Conservation (phyloP, 2,113 vertebrate genomes). For the Misgurnus anguillicaudatus region DNA sequence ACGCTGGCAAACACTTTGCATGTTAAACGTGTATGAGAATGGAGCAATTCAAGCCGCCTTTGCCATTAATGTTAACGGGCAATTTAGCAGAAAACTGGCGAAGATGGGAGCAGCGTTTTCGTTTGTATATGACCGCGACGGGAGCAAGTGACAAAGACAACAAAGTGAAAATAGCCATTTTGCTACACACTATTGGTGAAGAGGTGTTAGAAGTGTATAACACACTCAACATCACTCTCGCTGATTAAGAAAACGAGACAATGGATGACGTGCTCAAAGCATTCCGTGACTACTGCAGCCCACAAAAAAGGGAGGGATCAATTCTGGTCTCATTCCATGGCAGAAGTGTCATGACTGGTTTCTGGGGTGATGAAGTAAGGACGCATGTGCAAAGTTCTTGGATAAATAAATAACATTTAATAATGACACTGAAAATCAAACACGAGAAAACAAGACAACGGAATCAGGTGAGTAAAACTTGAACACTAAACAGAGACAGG, state of each 20-base stretch:
- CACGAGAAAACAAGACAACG: too few relatives aligned
- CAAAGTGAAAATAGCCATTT: constrained; percentile 37
- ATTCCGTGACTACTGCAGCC: constrained; percentile 39
- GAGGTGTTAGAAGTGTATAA: constrained; percentile 43
- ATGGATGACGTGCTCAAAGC: constrained; percentile 23
- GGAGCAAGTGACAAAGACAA: not conserved
- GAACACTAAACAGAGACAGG: too few relatives aligned
- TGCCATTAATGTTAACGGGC: not conserved
- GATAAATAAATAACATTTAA: too few relatives aligned
- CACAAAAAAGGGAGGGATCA: constrained; percentile 15
- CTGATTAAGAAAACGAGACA: not conserved
- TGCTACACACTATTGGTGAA: constrained; percentile 42
- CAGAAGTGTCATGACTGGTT: too few relatives aligned
- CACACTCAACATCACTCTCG: not conserved
- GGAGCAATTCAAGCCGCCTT: constrained; percentile 63
- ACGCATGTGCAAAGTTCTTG: too few relatives aligned
- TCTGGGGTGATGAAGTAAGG: too few relatives aligned
- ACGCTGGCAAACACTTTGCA: too few relatives aligned
- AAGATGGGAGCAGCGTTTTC: constrained; percentile 46
- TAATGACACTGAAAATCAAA: too few relatives aligned
- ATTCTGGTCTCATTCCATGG: not conserved
- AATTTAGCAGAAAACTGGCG: constrained; percentile 46
- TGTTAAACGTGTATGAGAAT: too few relatives aligned
- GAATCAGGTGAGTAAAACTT: too few relatives aligned
- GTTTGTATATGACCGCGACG: constrained; percentile 31